Base-by-base conservation (phyloP, 1,140 invertebrate genomes). In the Anastrepha obliqua region DNA sequence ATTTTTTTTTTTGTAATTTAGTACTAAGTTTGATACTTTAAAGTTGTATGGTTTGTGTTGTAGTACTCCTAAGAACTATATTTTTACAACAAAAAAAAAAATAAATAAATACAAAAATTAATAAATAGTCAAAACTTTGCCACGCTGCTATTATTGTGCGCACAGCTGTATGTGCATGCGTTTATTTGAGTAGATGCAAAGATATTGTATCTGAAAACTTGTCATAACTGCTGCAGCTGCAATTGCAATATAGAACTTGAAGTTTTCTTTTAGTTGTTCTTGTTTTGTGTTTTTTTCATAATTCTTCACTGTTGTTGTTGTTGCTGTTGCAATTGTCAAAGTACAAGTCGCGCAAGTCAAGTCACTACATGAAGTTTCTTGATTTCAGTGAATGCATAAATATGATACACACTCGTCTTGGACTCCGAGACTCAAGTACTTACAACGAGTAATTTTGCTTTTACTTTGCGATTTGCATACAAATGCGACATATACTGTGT, bases 401-500 rank as follows among this genome's bases (percentile, higher is more conserved):
- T 81, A 81, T 81, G 74, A 81, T 81, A 55, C 74, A 81, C 74
- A 81, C 74, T 81, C 55, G 74, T 55, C 74, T 55, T 20, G 74
- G 74, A 81, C 74, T 29, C 44, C 29, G 29, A 29, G 42, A 55
- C 74, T 81, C 29, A 17, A n/a, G 47, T 20, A 55, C 64, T 67
- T 67, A 39, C 44, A 47, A 81, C 11, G 44, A 67, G 64, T 67
- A 20, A 55, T 81, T 51, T 55, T 29, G n/a, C n/a, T 51, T 42
- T 55, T 51, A 74, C 67, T n/a, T n/a, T 29, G 67, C 39, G 15
- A 74, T 74, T 74, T 74, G 67, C 67, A 74, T 74, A 74, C 39
- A 74, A 74, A 44, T 44, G 39, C 67, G 39, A 70, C 3, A 78
- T 17, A 17, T 51, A 15, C 11, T 78, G 44, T 78, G 47, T 81